Conservation (phyloP, 2,888 invertebrate genomes). For the Pseudoips prasinana region DNA sequence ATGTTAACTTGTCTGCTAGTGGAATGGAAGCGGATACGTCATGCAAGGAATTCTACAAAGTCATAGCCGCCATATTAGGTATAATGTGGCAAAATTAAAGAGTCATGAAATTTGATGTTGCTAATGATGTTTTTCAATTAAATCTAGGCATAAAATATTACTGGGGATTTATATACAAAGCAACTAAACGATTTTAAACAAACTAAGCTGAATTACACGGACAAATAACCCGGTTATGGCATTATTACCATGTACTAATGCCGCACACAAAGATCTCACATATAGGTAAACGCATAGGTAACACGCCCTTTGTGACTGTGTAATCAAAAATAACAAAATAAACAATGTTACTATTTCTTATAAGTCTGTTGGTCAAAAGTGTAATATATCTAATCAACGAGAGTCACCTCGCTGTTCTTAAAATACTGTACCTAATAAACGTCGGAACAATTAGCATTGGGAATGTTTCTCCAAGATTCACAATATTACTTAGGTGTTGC, state of each 20-base stretch:
- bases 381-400: constrained; percentile 35
- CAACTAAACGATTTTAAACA: too few relatives aligned
- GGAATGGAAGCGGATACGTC: constrained; percentile 32
- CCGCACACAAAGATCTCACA: constrained; percentile 27
- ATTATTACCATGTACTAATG: too few relatives aligned
- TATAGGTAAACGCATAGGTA: constrained; percentile 3
- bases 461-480: constrained; percentile 68
- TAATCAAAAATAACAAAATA: constrained; percentile 11
- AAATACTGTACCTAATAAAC: constrained; percentile 78
- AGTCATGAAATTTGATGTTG: constrained; percentile 17
- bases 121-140: too few relatives aligned
- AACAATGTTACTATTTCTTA: constrained; percentile 10
- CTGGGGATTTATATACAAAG: too few relatives aligned
- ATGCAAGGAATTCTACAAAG: constrained; percentile 37
- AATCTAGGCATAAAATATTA: too few relatives aligned
- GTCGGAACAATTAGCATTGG: constrained; percentile 75
- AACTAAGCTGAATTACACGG: too few relatives aligned
- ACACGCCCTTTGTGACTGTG: constrained; percentile 18
- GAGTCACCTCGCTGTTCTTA: constrained; percentile 40
- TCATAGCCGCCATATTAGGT: constrained; percentile 52
- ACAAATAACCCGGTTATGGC: too few relatives aligned
- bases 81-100: constrained; percentile 54
- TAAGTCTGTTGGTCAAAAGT: constrained; percentile 9
- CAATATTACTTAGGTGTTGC: constrained; percentile 60
- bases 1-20: constrained; percentile 8